Percentiles rank a stretch among this genome's conserved stretches.
phyloP scores from a whole-genome alignment of 2,888 invertebrate species.

The Apodemia duryi region DNA sequence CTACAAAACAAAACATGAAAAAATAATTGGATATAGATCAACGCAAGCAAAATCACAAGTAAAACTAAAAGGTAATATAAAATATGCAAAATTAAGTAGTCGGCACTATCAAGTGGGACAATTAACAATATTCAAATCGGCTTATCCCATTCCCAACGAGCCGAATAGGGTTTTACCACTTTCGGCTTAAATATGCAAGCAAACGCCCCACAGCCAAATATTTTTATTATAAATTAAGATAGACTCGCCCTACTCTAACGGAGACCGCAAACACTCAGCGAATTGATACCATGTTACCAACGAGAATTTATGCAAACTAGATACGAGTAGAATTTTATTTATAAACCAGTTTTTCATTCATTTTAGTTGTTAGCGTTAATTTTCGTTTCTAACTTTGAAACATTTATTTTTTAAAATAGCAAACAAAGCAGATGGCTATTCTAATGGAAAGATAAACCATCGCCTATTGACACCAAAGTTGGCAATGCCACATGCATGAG shows the following conservation, averaged over 20 bases:
- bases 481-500: too few species aligned
- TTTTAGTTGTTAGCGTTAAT: too few species aligned
- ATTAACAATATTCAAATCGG: conserved; percentile 43
- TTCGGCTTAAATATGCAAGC: conserved; percentile 56
- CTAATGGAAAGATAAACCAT: too few species aligned
- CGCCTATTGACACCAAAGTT: too few species aligned
- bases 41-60: not conserved
- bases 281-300: not conserved
- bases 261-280: not conserved
- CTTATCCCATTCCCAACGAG: conserved; percentile 37
- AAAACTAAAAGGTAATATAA: not conserved
- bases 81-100: conserved; percentile 1
- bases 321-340: not conserved
- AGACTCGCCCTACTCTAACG: not conserved
- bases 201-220: conserved; percentile 40
- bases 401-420: too few species aligned
- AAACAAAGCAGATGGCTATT: too few species aligned
- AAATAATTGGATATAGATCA: too few species aligned
- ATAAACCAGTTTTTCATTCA: not conserved
- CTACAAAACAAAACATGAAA: too few species aligned
- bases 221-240: conserved; percentile 3
- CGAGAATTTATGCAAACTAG: not conserved
- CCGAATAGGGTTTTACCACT: conserved; percentile 35
- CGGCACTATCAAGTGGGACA: conserved; percentile 23
- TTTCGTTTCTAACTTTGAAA: too few species aligned